Conservation (phyloP, 2,113 vertebrate genomes). For the Dipodomys stephensi region DNA sequence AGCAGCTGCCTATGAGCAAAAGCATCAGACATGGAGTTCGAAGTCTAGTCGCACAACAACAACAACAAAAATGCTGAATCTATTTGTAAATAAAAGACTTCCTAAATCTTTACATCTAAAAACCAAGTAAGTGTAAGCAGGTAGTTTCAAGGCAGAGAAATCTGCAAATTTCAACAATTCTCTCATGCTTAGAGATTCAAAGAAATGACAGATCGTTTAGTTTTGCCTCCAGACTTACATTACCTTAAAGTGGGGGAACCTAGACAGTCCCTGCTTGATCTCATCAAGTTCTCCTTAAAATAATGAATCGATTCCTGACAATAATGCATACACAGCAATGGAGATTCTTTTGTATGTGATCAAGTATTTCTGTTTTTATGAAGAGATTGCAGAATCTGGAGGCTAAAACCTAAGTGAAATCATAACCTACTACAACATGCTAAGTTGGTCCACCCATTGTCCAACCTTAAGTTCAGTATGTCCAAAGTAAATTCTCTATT, state of each 20-base stretch:
- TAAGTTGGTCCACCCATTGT: constrained; percentile 45
- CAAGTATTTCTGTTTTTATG: not conserved
- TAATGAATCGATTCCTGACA: constrained; percentile 17
- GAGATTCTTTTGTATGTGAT: not conserved
- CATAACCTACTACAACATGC: not conserved
- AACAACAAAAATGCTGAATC: not conserved
- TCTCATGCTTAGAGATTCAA: constrained; percentile 4
- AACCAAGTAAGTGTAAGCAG: constrained; percentile 21
- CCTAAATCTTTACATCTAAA: constrained; percentile 40
- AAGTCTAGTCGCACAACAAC: not conserved
- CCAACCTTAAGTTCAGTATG: not conserved
- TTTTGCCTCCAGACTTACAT: not conserved
- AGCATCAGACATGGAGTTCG: not conserved
- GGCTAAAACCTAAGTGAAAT: constrained; percentile 15
- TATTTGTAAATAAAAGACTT: constrained; percentile 44
- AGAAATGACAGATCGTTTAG: constrained; percentile 38
- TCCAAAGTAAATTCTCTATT: constrained; percentile 33
- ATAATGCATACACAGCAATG: not conserved
- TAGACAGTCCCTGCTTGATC: not conserved
- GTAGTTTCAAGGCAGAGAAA: not conserved
- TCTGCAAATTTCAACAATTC: constrained; percentile 49
- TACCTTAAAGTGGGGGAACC: not conserved
- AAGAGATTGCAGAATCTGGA: constrained; percentile 39
- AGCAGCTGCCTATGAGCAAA: too few species aligned
- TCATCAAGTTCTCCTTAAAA: constrained; percentile 5